Evolutionary conservation across 1,140 invertebrate species (phyloP), one percentile per base, ranked within the genome.

Genomic region (Tetramorium parvispinum): DNA sequence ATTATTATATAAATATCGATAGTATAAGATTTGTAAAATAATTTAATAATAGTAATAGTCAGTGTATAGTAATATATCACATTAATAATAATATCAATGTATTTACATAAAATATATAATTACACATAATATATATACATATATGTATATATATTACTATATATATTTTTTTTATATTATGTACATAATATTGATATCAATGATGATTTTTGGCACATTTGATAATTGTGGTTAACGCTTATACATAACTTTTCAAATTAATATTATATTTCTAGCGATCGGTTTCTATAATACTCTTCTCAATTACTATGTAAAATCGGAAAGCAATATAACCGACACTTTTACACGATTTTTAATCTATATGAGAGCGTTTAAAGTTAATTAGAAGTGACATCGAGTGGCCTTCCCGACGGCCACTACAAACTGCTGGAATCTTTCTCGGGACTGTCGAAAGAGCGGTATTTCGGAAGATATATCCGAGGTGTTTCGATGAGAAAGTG

Each of bases 401-500:
- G 11, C 11, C 32, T 32, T 32, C 24, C 11, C n/a, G n/a, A 40
- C 3, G 3, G n/a, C 21, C n/a, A 55, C 13, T 37, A 49, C 16
- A 27, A 21, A 27, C 16, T 11, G 46, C 18, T n/a, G 40, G 24
- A 21, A 46, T 65, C 18, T 49, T 37, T 27, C 18, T 65, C 13
- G 43, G 3, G 7, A 32, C 43, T 46, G 24, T 46, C 40, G 13
- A 46, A 46, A 46, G 27, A 11, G 18, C 16, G 13, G 16, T 59
- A 77, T 46, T 43, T 27, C 27, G 10, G 16, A 46, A 63, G 59
- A 78, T 63, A 32, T 63, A 27, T 77, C 6, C 10, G 75, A 43
- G 37, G n/a, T 8, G 8, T 77, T 46, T 61, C 24, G 4, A 76
- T 59, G 75, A 61, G 75, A 78, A 78, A 77, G 75, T 63, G 57